Conservation (phyloP, 2,113 vertebrate species). For the Notothenia coriiceps region DNA sequence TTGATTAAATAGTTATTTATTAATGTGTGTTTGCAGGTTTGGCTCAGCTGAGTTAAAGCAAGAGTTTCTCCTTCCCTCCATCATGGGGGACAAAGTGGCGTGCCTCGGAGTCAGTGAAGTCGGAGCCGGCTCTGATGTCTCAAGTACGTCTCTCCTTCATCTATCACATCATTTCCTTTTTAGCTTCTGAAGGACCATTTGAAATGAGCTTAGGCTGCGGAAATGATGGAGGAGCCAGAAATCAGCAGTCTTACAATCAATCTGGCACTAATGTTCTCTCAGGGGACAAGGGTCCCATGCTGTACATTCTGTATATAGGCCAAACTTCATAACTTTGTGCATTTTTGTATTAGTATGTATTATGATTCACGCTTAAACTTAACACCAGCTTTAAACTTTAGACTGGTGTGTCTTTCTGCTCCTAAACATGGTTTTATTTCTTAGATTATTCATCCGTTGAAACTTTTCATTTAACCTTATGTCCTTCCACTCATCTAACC, state of each 20-base stretch:
- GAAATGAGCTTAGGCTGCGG: background rate
- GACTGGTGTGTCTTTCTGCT: no score
- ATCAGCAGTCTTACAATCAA: background rate
- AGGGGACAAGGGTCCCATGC: no score
- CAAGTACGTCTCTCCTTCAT: slow-evolving; percentile 81
- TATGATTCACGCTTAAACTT: background rate
- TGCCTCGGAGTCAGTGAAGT: slow-evolving; percentile 89
- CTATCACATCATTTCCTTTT: slow-evolving; percentile 11
- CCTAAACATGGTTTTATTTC: background rate
- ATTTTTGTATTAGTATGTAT: background rate
- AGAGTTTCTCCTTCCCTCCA: slow-evolving; percentile 86
- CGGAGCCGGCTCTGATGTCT: slow-evolving; percentile 89
- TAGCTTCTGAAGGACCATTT: background rate
- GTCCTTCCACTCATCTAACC: background rate
- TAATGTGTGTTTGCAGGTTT: slow-evolving; percentile 80
- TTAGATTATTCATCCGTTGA: slow-evolving; percentile 2
- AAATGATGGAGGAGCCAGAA: slow-evolving; percentile 12
- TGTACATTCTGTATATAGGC: background rate
- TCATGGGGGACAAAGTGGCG: slow-evolving; percentile 87
- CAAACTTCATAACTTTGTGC: background rate
- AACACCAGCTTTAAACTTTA: background rate
- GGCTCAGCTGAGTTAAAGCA: slow-evolving; percentile 87
- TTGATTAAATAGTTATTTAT: background rate
- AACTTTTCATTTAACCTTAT: slow-evolving; percentile 8
- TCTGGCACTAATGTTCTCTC: no score